Conservation (phyloP, 2,797 vertebrate genomes). For the Onychomys arenicola region DNA sequence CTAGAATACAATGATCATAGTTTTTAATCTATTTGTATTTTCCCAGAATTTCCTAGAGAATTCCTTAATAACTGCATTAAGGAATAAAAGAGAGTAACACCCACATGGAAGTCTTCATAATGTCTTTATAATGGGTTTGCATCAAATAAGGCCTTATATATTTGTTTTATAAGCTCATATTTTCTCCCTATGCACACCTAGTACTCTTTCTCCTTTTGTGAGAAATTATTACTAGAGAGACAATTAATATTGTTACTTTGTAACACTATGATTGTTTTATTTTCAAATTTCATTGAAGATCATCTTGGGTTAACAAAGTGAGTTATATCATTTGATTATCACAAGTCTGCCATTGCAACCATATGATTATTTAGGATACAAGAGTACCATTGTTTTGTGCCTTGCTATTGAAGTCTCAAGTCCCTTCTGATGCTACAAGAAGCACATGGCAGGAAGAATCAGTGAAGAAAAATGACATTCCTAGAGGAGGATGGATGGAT, state of each 20-base stretch:
- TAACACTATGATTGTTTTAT: not conserved
- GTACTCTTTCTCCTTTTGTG: conserved; percentile 8
- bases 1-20: not conserved
- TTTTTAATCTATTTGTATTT: not conserved
- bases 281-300: not conserved
- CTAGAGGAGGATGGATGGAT: not conserved
- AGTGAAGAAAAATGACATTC: not conserved
- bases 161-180: not conserved
- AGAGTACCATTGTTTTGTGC: not conserved
- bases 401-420: not conserved
- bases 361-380: conserved; percentile 15
- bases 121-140: conserved; percentile 8
- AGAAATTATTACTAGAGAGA: conserved; percentile 11
- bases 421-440: not conserved
- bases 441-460: not conserved
- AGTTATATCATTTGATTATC: not conserved
- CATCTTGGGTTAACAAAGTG: not conserved
- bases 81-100: not conserved
- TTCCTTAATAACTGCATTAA: conserved; percentile 24
- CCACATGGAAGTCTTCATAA: not conserved
- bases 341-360: not conserved
- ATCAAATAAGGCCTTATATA: not conserved
- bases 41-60: conserved; percentile 17
- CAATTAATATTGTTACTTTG: conserved; percentile 33
- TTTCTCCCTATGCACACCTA: not conserved